These are phyloP conservation scores for Cepaea hortensis DNA, from an alignment of 2,888 invertebrate genomes.

Conservation along the genomic window DNA sequence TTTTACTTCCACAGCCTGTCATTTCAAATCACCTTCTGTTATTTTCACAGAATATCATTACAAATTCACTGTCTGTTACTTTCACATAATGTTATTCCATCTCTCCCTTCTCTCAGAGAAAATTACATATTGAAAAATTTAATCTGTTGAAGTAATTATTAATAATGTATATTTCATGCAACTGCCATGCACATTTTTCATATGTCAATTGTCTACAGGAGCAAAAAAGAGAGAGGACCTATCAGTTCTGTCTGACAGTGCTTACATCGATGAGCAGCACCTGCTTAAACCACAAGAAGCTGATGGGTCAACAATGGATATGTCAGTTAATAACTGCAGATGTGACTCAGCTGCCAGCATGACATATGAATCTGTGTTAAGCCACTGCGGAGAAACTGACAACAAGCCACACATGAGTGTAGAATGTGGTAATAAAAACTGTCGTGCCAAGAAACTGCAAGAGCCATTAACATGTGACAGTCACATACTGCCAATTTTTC, in stretches of 20 bases:
- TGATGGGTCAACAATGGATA: conserved; percentile 30
- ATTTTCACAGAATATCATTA: too few species aligned
- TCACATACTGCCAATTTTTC: conserved; percentile 42
- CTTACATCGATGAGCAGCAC: neutral
- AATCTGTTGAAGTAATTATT: too few species aligned
- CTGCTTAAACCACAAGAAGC: neutral
- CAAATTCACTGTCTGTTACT: too few species aligned
- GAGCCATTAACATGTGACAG: conserved; percentile 45
- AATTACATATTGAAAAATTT: too few species aligned
- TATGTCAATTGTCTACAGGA: neutral
- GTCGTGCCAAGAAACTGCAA: neutral
- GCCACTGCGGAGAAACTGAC: neutral
- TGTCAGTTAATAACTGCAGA: conserved; percentile 22
- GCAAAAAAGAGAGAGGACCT: neutral
- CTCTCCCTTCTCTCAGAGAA: too few species aligned
- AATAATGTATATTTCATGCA: too few species aligned
- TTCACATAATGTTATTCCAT: too few species aligned
- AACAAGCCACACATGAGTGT: neutral
- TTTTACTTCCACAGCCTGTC: too few species aligned
- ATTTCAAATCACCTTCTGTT: too few species aligned
- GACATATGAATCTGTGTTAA: neutral
- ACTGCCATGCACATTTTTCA: too few species aligned
- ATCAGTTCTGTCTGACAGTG: neutral
- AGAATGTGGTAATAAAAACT: neutral
- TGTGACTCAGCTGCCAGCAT: neutral